Conservation (phyloP, 2,888 invertebrate species). For the Tipula unca region DNA sequence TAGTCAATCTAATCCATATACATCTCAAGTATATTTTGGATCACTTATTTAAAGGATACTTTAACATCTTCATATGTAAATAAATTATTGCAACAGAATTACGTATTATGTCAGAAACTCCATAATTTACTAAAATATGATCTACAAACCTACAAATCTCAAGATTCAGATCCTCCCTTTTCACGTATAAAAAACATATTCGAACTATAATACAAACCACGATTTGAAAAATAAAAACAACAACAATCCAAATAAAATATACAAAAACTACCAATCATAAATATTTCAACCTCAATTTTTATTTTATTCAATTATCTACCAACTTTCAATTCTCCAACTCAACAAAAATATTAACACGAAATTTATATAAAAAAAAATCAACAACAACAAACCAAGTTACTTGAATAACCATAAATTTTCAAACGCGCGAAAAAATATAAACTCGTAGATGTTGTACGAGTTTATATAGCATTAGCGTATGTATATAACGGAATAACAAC, state of each 20-base stretch:
- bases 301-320: slow-evolving; percentile 14
- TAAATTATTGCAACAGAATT: too few relatives aligned
- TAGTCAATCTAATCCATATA: too few relatives aligned
- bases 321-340: slow-evolving; percentile 19
- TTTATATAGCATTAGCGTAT: background rate
- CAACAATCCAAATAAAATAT: background rate
- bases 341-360: slow-evolving; percentile 2
- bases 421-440: background rate
- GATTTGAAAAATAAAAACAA: background rate
- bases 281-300: slow-evolving; percentile 9
- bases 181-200: background rate
- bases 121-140: too few relatives aligned
- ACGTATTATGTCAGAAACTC: too few relatives aligned
- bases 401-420: background rate
- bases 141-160: too few relatives aligned
- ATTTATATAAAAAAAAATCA: background rate
- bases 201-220: background rate
- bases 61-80: too few relatives aligned
- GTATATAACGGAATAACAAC: background rate
- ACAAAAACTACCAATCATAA: background rate
- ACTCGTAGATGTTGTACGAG: background rate
- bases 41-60: too few relatives aligned
- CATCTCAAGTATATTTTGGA: too few relatives aligned
- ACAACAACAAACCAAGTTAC: background rate
- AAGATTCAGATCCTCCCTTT: background rate